Conservation (phyloP, 2,113 vertebrate species). For the Mionectes macconnelli region DNA sequence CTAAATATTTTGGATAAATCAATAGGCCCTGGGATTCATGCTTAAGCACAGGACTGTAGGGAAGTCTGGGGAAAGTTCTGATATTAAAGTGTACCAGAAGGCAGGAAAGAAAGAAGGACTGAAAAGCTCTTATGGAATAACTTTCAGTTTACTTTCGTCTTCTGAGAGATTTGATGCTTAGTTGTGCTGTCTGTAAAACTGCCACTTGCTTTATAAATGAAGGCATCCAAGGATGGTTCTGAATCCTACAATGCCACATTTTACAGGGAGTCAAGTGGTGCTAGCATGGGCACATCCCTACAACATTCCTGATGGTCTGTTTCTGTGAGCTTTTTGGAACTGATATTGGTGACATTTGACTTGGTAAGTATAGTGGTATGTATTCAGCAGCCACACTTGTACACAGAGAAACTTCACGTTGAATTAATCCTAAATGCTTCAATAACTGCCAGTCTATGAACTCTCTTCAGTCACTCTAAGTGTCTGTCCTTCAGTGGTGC, state of each 20-base stretch:
- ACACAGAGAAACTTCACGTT: neutral
- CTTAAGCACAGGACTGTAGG: neutral
- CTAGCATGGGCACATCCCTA: neutral
- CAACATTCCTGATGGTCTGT: rapidly evolving
- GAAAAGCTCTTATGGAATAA: neutral
- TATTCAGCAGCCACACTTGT: neutral
- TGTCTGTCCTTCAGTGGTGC: neutral
- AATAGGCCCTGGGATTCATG: neutral
- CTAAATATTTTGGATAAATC: constrained; percentile 19
- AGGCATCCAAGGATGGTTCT: neutral
- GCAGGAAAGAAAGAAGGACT: neutral
- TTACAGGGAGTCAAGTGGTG: rapidly evolving
- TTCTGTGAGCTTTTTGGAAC: neutral
- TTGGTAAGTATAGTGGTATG: neutral
- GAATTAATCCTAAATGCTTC: constrained; percentile 6
- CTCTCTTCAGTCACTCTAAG: neutral
- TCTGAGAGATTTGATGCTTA: neutral
- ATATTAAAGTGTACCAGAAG: neutral
- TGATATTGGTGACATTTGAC: rapidly evolving
- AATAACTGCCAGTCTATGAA: neutral
- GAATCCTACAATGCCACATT: neutral
- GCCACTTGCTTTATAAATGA: neutral
- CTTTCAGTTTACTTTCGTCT: neutral
- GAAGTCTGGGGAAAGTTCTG: neutral
- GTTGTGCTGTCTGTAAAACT: neutral